Conservation (phyloP, 2,113 vertebrate species). For the Tricholaema leucomelas region DNA sequence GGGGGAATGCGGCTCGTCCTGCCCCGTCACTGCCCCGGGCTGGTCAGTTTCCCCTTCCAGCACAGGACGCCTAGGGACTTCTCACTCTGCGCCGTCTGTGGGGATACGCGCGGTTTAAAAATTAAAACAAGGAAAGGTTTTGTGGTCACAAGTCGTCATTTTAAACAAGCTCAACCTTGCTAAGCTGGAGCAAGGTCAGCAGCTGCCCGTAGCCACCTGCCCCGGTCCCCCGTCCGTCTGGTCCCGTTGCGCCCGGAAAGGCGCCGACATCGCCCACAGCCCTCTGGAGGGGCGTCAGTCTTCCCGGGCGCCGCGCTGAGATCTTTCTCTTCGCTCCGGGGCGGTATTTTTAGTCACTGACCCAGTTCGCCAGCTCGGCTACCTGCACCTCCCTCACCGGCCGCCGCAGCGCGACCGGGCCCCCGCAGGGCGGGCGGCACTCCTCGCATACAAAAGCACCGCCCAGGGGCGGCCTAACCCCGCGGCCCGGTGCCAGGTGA, state of each 20-base stretch:
- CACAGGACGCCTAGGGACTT: not conserved
- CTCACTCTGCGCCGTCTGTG: not conserved
- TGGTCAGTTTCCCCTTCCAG: not conserved
- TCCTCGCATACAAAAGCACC: not conserved
- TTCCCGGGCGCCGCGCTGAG: not conserved
- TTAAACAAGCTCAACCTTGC: not conserved
- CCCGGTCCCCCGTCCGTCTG: too few relatives aligned
- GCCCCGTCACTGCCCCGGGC: not conserved
- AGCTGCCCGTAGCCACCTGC: not conserved
- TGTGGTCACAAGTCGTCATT: not conserved
- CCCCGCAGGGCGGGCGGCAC: not conserved
- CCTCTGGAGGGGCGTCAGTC: not conserved
- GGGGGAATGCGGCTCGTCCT: not conserved
- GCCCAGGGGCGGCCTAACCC: not conserved
- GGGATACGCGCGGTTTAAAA: not conserved
- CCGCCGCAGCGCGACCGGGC: not conserved
- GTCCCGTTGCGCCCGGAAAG: not conserved
- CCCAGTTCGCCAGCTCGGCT: not conserved
- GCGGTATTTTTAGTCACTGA: constrained; percentile 28
- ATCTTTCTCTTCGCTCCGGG: not conserved
- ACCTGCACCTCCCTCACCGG: not conserved
- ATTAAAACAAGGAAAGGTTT: not conserved
- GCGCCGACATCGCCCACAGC: not conserved
- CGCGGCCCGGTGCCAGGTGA: not conserved
- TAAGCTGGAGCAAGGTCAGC: not conserved